Evolutionary conservation across 2,113 vertebrate genomes (phyloP), one percentile per base, ranked within the genome.

Genomic region (Lepisosteus oculatus): DNA sequence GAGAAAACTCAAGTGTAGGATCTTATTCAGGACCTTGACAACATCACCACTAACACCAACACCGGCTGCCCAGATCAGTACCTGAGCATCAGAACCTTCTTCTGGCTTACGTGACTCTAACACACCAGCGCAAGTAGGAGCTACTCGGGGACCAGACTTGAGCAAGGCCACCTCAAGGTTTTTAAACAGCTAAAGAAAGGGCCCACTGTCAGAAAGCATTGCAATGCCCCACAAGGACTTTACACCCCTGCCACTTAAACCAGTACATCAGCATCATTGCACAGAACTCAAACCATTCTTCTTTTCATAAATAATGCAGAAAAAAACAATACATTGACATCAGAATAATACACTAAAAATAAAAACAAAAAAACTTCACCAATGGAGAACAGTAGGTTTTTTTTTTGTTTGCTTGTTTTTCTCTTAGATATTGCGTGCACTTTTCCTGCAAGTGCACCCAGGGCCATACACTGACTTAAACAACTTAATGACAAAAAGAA

Each of bases 381-480:
- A 85, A 91, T 87, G 85, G 90, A 89, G 91, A 65, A 67, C 64
- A 63, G 59, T 55, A 41, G 63, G 41, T 14, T 47, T 29, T 45
- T 73, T 54, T 59, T 43, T 67, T 74, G 29, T 15, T 29, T 55
- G 14, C 14, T 73, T 57, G 14, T 8, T 66, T 69, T 45, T 65
- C 69, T 44, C 73, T 76, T 77, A 77, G 59, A 75, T 84, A 91
- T 87, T 87, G 92, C 91, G 90, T 85, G 92, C 93, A 96, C 94
- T 94, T 94, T 95, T 89, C 94, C 94, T 92, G 93, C 92, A 94
- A 95, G 94, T 95, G 94, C 94, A 76, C 89, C 91, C 87, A 93
- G 88, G 88, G 90, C 84, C 87, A 89, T 84, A 86, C 87, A 87
- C 80, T 47, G 71, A 76, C 59, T 29, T 64, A 55, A 75, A 82